Evolutionary conservation across 2,888 invertebrate species (phyloP).

Genomic region (Caradrina kadenii): DNA sequence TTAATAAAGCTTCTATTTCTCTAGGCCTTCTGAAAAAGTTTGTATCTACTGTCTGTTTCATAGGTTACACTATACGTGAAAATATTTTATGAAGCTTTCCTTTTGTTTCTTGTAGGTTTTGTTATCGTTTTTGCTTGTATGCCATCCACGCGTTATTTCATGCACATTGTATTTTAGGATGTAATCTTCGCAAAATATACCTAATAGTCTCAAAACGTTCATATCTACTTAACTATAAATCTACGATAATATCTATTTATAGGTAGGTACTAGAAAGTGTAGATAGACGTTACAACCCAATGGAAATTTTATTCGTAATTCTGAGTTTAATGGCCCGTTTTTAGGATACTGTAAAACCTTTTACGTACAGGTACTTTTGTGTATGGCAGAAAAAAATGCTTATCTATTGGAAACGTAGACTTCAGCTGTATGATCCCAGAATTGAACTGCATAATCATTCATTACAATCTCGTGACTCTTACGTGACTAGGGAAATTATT

Average conservation of each 20-base stretch:
- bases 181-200: background rate
- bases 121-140: background rate
- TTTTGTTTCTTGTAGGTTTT: background rate
- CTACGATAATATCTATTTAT: background rate
- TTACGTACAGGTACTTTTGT: constrained; percentile 1
- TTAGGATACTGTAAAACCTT: constrained; percentile 35
- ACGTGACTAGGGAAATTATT: too few species aligned
- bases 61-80: background rate
- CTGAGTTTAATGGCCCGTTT: constrained; percentile 31
- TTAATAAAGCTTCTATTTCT: too few species aligned
- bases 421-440: too few species aligned
- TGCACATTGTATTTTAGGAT: background rate
- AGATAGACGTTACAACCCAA: background rate
- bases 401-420: too few species aligned
- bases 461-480: too few species aligned
- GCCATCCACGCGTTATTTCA: background rate
- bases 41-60: background rate
- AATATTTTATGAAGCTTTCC: constrained; percentile 4
- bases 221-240: background rate
- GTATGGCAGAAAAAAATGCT: background rate
- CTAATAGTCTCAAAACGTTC: background rate
- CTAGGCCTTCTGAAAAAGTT: too few species aligned
- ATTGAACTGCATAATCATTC: too few species aligned
- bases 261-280: background rate
- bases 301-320: constrained; percentile 39